Conservation (phyloP, 92 coral and sea anemone species). For the Phenganax subtilis region DNA sequence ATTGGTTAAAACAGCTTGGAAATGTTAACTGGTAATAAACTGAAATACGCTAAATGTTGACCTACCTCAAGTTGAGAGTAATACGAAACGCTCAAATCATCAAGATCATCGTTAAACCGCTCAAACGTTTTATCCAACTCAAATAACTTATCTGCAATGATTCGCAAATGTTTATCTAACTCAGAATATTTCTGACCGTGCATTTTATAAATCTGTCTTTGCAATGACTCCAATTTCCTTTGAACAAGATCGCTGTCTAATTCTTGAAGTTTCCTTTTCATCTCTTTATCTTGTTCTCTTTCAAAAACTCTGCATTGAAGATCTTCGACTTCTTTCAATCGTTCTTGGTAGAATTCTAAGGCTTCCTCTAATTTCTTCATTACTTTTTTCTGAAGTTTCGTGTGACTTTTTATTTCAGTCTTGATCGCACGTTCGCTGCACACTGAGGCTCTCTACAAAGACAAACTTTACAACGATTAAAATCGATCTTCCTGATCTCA, state of each 20-base stretch:
- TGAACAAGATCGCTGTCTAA: not conserved
- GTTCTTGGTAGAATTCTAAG: not conserved
- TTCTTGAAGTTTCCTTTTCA: conserved; percentile 1
- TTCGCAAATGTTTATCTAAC: conserved; percentile 8
- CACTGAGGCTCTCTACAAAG: not conserved
- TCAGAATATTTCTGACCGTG: not conserved
- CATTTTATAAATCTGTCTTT: not conserved
- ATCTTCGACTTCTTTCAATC: not conserved
- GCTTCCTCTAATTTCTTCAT: not conserved
- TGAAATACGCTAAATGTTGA: not conserved
- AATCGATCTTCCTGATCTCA: not conserved
- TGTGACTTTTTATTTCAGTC: conserved; percentile 14
- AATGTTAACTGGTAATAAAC: not conserved
- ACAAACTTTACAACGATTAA: not conserved
- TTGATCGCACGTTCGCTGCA: conserved; percentile 8
- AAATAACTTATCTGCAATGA: conserved; percentile 14
- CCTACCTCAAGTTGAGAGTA: conserved; percentile 1
- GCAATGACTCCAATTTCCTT: conserved; percentile 11
- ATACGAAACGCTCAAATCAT: conserved; percentile 10
- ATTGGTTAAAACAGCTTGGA: not conserved
- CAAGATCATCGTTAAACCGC: conserved; percentile 7
- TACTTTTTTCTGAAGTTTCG: conserved; percentile 13
- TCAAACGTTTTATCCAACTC: conserved; percentile 6
- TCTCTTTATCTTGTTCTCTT: not conserved
- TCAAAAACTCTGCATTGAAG: not conserved